Evolutionary conservation across 2,888 invertebrate species (phyloP), one percentile per base, ranked within the genome.

Genomic region (Perithous albicinctus): DNA sequence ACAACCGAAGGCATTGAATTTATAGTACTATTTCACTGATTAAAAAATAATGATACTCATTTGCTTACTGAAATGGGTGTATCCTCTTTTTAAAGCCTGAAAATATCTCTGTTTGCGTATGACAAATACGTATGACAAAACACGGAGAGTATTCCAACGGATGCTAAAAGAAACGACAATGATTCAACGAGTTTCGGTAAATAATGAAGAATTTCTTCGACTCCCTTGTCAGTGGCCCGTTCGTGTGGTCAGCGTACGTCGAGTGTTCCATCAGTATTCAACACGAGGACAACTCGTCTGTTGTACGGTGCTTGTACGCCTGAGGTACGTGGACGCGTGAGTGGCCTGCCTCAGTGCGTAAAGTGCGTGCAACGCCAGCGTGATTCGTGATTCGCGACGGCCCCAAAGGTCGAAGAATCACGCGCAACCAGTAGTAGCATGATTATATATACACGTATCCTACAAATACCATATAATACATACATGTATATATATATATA

Each of bases 311-410:
- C 88, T 89, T 88, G 87, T 89, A 88, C 86, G 85, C 85, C 78
- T 85, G 86, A 85, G 82, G 85, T 88, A 89, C 89, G 87, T 87
- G 88, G 84, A 88, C 85, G 87, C 89, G 88, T 88, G 89, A 90
- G 86, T 84, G 82, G 88, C 88, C 86, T 88, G 89, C 86, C 87
- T 59, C 81, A 88, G 87, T 87, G 87, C 85, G 87, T 86, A 84
- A 86, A 84, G 85, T 87, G 87, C 85, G 87, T 86, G 88, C 88
- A 87, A 85, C 85, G 88, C 86, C 86, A 87, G 85, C 87, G 80
- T 84, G 79, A 86, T 85, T 86, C 86, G 80, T 73, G 80, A 84
- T 84, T 81, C 84, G 79, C 80, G 85, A 86, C 87, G 85, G 85
- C 87, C 87, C 87, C 85, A 89, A 89, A 89, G 89, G 89, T 89